Evolutionary conservation across 2,113 vertebrate genomes (phyloP), one percentile per base, ranked within the genome.

Genomic region (Himantopus leucocephalus): DNA sequence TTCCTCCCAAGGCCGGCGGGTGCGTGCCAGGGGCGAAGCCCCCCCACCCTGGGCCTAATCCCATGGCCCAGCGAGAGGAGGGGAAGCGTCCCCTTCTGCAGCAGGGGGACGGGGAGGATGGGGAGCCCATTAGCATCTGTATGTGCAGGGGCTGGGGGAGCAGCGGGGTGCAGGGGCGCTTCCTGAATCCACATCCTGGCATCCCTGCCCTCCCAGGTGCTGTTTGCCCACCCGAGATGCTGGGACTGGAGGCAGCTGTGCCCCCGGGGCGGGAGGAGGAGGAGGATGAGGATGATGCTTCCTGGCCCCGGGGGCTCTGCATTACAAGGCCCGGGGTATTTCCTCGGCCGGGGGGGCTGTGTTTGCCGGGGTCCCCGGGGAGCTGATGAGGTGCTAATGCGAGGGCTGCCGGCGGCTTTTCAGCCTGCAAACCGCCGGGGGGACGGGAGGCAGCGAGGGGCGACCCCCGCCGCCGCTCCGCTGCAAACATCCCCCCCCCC

Each of bases 211-310:
- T 98, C 98, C 98, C 97, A 98, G 98, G 97, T 97, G 98, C 98
- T 99, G 98, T 99, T 99, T 99, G 99, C 98, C 98, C 99, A 99
- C 99, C 99, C 98, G 98, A 98, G 98, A 98, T 91, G 98, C 98
- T 96, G 98, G 35, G 95, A 92, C 76, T 91, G 85, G 58, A 41
- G 78, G 95, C 93, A 95, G 95, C 90, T 96, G 96, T n/a, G 64
- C 41, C 70, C 60, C 88, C 94, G 90, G 92, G 95, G 96, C 8
- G 45, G 45, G 17, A 24, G 48, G 23, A 24, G 48, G 48, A 50
- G 48, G 48, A 50, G 22, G 48, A 50, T 7, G 47, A 48, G 47
- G 47, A 48, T 19, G 47, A 50, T 50, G 48, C 48, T 50, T 50
- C 48, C 48, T 50, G 48, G 48, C 98, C 96, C 96, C 94, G 89